Percentiles rank a stretch among this genome's conserved stretches.
Conservation (phyloP, 2,113 vertebrate species). For the Psilopogon haemacephalus region DNA sequence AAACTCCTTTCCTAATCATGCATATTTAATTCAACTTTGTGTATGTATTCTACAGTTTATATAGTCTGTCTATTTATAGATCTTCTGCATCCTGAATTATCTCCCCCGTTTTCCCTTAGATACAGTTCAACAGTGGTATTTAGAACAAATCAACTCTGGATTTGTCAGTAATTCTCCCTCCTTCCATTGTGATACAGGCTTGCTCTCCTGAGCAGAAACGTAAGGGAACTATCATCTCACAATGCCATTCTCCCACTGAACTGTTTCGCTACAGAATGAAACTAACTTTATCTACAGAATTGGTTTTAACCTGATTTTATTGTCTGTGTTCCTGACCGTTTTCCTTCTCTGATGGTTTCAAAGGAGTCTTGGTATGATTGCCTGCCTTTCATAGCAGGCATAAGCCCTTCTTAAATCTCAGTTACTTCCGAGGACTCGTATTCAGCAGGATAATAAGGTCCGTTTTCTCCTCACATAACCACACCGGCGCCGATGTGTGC, state of each 20-base stretch:
- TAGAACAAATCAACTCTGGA: constrained; percentile 15
- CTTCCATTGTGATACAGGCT: constrained; percentile 37
- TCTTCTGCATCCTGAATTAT: constrained; percentile 37
- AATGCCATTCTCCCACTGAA: neutral
- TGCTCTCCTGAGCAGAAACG: neutral
- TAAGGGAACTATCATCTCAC: neutral
- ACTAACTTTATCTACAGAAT: constrained; percentile 68
- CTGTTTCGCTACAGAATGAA: constrained; percentile 32
- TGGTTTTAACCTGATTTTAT: constrained; percentile 20
- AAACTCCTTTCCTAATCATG: constrained; percentile 45
- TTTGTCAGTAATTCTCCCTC: constrained; percentile 33
- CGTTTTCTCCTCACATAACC: accelerated
- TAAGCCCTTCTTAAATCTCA: neutral
- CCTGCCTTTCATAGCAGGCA: neutral
- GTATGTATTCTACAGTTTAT: constrained; percentile 64
- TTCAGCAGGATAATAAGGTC: accelerated
- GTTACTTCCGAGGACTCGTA: neutral
- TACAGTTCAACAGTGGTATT: neutral
- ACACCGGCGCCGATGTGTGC: neutral
- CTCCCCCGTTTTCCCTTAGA: neutral
- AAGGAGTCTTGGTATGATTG: constrained; percentile 1
- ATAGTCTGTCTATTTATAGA: constrained; percentile 54
- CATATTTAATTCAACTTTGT: constrained; percentile 64
- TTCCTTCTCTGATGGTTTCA: constrained; percentile 4
- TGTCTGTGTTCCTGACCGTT: neutral